phyloP scores from a whole-genome alignment of 30 jellyfish, hydroid and myxozoan species.

The Haliclystus octoradiatus region DNA sequence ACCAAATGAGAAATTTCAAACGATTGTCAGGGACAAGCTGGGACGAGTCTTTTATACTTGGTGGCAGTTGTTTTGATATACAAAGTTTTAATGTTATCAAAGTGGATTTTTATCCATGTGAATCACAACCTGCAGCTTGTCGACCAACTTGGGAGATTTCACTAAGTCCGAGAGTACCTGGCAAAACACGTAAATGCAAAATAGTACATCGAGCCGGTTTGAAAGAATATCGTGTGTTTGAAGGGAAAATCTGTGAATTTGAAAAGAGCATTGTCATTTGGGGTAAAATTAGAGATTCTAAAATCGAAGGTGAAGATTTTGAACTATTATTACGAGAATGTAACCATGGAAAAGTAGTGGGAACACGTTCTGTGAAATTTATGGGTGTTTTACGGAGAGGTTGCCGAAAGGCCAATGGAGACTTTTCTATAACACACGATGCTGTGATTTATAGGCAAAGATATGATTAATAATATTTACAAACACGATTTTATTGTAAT shows the following conservation, averaged over 20 bases:
- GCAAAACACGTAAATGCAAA: constrained; percentile 58
- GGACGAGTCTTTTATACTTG: constrained; percentile 25
- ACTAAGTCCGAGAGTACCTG: constrained; percentile 50
- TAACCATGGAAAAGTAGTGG: not conserved
- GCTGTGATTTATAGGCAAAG: constrained; percentile 37
- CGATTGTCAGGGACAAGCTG: constrained; percentile 44
- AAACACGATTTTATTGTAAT: no score
- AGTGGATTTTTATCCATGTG: constrained; percentile 43
- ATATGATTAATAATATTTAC: no score
- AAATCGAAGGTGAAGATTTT: constrained; percentile 59
- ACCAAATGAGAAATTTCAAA: constrained; percentile 19
- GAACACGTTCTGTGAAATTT: not conserved
- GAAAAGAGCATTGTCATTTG: constrained; percentile 38
- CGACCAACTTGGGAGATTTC: constrained; percentile 42
- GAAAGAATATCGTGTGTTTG: constrained; percentile 33
- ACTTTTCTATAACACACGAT: constrained; percentile 49
- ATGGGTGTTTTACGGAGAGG: constrained; percentile 48
- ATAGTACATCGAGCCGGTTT: constrained; percentile 27
- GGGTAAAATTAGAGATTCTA: constrained; percentile 58
- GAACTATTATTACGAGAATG: constrained; percentile 16
- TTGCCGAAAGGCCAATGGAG: constrained; percentile 24
- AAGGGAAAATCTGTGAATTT: constrained; percentile 23
- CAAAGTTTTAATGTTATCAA: constrained; percentile 4
- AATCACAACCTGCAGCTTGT: constrained; percentile 53
- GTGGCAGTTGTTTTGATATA: not conserved